Conservation (phyloP, 2,113 vertebrate genomes). For the Tupaia tana region DNA sequence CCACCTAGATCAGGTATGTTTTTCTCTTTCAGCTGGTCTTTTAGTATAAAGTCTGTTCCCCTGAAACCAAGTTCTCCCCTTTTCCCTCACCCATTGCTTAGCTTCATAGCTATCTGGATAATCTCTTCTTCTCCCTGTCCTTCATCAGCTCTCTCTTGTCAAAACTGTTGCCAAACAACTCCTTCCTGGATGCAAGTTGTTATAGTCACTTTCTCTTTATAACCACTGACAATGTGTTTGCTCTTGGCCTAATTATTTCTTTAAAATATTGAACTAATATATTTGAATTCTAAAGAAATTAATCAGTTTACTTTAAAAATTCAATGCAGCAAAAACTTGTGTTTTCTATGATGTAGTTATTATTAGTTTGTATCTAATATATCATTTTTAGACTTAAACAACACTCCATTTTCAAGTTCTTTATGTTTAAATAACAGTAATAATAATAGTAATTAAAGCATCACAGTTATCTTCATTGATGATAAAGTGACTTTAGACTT, state of each 20-base stretch:
- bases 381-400: not conserved
- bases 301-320: not conserved
- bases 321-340: not conserved
- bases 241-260: not conserved
- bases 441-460: not conserved
- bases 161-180: not conserved
- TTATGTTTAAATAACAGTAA: not conserved
- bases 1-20: not conserved
- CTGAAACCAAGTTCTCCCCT: accelerated
- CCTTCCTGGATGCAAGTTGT: not conserved
- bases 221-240: not conserved
- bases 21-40: not conserved
- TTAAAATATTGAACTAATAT: slow-evolving; percentile 38
- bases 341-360: not conserved
- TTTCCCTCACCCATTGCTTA: accelerated
- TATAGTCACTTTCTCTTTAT: not conserved
- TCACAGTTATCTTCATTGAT: not conserved
- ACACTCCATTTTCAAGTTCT: not conserved
- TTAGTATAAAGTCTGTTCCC: accelerated
- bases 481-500: not conserved
- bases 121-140: not conserved
- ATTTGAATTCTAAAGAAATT: slow-evolving; percentile 37
- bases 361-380: not conserved
- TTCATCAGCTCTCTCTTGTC: not conserved
- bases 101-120: not conserved